Conservation (phyloP, 2,888 invertebrate genomes). For the Lathronympha strigana region DNA sequence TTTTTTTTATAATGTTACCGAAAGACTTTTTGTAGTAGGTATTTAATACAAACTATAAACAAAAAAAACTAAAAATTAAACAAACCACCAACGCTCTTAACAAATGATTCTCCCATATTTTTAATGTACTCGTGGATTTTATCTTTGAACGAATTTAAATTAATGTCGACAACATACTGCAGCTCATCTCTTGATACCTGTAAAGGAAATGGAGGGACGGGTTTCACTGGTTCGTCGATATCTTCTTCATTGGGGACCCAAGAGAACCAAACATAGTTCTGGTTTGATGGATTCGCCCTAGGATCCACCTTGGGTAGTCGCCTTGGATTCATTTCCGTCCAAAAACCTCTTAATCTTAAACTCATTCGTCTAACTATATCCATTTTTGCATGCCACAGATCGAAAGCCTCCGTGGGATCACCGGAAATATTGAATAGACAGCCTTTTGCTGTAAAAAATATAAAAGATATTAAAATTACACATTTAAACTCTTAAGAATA, state of each 20-base stretch:
- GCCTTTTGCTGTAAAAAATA: conserved; percentile 60
- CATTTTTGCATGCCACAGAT: conserved; percentile 57
- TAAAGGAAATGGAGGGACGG: conserved; percentile 54
- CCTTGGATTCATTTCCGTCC: conserved; percentile 56
- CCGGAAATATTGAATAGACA: conserved; percentile 59
- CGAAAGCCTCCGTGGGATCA: conserved; percentile 57
- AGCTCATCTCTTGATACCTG: conserved; percentile 54
- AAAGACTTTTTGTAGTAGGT: too few relatives aligned
- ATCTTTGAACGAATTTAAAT: conserved; percentile 53
- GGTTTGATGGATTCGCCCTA: conserved; percentile 54
- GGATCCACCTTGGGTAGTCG: conserved; percentile 49
- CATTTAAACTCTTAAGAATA: neutral
- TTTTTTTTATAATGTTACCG: too few relatives aligned
- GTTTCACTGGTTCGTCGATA: conserved; percentile 44
- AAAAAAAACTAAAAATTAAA: conserved; percentile 48
- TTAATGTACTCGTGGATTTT: conserved; percentile 51
- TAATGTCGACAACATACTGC: conserved; percentile 56
- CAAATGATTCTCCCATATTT: conserved; percentile 52
- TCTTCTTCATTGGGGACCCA: conserved; percentile 56
- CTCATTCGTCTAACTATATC: conserved; percentile 54
- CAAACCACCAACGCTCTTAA: conserved; percentile 51
- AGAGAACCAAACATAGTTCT: conserved; percentile 57
- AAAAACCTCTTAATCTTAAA: conserved; percentile 54
- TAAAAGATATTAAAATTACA: conserved; percentile 11
- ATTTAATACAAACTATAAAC: too few relatives aligned